Conservation (phyloP, 2,797 vertebrate species). For the Craterocephalus amniculus region DNA sequence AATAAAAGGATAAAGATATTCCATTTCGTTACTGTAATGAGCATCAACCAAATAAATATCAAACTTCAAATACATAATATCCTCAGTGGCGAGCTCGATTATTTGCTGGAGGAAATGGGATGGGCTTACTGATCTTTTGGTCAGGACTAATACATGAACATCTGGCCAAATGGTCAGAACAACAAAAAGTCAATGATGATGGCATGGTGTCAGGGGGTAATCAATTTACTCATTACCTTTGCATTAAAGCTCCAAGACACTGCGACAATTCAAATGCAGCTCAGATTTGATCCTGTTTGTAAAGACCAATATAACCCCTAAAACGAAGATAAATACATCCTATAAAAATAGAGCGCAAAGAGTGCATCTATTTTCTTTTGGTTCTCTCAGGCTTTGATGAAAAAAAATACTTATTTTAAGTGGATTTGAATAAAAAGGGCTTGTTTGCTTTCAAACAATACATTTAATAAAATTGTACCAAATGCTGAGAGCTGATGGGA, state of each 20-base stretch:
- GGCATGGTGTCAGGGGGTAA: slow-evolving; percentile 2
- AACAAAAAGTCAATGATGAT: slow-evolving; percentile 46
- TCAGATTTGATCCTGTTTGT: slow-evolving; percentile 16
- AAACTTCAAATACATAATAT: slow-evolving; percentile 9
- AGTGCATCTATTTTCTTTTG: not conserved
- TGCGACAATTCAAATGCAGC: slow-evolving; percentile 21
- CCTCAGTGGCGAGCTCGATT: slow-evolving; percentile 3
- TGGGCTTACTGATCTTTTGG: slow-evolving; percentile 45
- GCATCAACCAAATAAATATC: not conserved
- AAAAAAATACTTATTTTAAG: too few species aligned
- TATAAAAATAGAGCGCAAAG: not conserved
- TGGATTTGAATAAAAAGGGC: not conserved
- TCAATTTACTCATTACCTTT: slow-evolving; percentile 22
- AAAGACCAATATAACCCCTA: not conserved
- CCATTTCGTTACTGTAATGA: not conserved
- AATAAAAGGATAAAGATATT: not conserved
- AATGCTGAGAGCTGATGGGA: not conserved
- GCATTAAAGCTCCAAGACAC: slow-evolving; percentile 15
- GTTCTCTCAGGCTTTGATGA: not conserved
- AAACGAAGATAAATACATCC: not conserved
- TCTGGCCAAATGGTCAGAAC: slow-evolving; percentile 44
- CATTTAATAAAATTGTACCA: slow-evolving; percentile 5
- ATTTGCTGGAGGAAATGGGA: slow-evolving; percentile 5
- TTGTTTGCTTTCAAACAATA: slow-evolving; percentile 5
- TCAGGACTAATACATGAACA: slow-evolving; percentile 41